Conservation (phyloP, 2,113 vertebrate species). For the Otus sunia region DNA sequence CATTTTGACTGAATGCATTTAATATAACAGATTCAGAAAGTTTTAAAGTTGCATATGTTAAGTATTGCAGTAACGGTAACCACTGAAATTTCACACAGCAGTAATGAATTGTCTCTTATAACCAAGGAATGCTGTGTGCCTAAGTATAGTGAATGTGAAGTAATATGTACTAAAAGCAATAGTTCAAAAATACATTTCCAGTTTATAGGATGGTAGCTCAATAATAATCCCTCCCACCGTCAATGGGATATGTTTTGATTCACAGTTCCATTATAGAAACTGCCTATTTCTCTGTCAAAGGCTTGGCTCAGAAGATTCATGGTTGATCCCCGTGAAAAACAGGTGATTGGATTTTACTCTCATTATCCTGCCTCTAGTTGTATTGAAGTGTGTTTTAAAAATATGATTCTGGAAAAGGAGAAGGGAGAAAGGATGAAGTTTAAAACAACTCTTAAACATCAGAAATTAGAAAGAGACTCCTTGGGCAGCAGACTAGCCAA, state of each 20-base stretch:
- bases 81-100: not conserved
- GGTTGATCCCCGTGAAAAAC: slow-evolving; percentile 20
- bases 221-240: not conserved
- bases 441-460: not conserved
- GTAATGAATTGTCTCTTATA: not conserved
- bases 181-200: slow-evolving; percentile 44
- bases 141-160: not conserved
- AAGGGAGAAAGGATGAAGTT: not conserved
- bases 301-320: slow-evolving; percentile 22
- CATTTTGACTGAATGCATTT: not conserved
- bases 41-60: not conserved
- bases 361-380: slow-evolving; percentile 7
- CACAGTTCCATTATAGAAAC: slow-evolving; percentile 39
- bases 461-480: not conserved
- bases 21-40: not conserved
- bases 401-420: not conserved
- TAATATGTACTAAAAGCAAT: slow-evolving; percentile 1
- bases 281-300: slow-evolving; percentile 33
- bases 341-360: slow-evolving; percentile 53
- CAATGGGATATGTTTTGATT: slow-evolving; percentile 26
- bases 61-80: not conserved
- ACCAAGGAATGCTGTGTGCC: not conserved
- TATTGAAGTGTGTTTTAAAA: slow-evolving; percentile 1
- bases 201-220: slow-evolving; percentile 15
- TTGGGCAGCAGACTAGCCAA: not conserved